Evolutionary conservation across 2,113 vertebrate genomes (phyloP).

Genomic region (Gobiocypris rarus): DNA sequence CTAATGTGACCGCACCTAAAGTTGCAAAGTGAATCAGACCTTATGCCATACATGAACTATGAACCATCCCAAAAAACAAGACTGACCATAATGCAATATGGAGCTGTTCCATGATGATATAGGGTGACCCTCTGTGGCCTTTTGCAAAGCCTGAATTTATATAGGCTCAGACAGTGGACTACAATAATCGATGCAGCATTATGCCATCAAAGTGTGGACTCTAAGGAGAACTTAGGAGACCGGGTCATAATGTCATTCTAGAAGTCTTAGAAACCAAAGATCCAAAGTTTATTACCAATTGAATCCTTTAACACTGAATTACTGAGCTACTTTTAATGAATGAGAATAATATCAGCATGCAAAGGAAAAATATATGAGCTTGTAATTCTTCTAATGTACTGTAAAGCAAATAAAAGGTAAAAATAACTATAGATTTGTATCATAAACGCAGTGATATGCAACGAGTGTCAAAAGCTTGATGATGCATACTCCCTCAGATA

Average conservation of each 20-base stretch:
- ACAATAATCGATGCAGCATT: not conserved
- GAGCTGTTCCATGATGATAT: not conserved
- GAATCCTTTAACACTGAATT: not conserved
- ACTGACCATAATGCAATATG: not conserved
- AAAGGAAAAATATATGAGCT: not conserved
- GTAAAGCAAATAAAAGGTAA: not conserved
- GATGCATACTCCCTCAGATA: constrained; percentile 1
- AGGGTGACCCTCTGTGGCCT: not conserved
- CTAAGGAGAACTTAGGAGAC: not conserved
- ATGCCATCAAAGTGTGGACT: not conserved
- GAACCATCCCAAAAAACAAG: too few relatives aligned
- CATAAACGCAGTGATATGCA: not conserved
- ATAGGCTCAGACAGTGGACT: not conserved
- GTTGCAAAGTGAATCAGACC: too few relatives aligned
- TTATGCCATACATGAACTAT: too few relatives aligned
- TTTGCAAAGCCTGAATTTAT: not conserved
- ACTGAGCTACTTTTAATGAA: not conserved
- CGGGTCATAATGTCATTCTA: too few relatives aligned
- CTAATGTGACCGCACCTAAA: too few relatives aligned
- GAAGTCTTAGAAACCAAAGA: not conserved
- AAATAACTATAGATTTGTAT: not conserved
- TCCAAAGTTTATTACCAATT: constrained; percentile 1
- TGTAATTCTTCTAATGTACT: not conserved
- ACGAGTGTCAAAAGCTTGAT: not conserved
- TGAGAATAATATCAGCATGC: not conserved